A percentile compares a stretch with the other conserved stretches of the same genome.
Conservation (phyloP, 2,797 vertebrate species). For the Aphelocoma californica region DNA sequence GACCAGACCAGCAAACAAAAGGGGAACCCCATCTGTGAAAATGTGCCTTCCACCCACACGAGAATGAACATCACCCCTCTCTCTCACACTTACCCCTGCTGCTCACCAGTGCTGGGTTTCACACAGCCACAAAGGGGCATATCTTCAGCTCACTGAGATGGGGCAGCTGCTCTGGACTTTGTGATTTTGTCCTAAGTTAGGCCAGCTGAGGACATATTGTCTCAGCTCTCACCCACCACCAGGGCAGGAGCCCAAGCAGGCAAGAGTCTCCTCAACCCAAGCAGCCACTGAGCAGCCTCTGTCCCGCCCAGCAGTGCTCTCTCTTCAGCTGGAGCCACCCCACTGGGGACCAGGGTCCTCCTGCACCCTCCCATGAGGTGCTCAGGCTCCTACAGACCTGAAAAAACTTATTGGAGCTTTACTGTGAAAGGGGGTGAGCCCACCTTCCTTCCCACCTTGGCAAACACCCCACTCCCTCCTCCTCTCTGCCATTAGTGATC, state of each 20-base stretch:
- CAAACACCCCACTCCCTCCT: background rate
- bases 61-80: too few relatives aligned
- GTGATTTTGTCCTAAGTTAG: background rate
- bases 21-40: background rate
- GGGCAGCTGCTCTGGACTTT: background rate
- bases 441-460: background rate
- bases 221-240: background rate
- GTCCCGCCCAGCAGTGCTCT: background rate
- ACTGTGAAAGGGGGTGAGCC: background rate
- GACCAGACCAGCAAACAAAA: background rate
- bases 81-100: background rate
- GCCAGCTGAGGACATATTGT: background rate
- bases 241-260: background rate
- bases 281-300: accelerated
- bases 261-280: background rate
- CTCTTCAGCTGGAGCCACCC: background rate
- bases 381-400: background rate
- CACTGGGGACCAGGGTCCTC: background rate
- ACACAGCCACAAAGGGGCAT: accelerated
- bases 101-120: background rate
- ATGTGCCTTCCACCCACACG: background rate
- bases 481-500: background rate
- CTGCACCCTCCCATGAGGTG: background rate
- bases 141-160: background rate
- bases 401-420: background rate